Conservation (phyloP, 2,797 vertebrate species). For the Craterocephalus amniculus region DNA sequence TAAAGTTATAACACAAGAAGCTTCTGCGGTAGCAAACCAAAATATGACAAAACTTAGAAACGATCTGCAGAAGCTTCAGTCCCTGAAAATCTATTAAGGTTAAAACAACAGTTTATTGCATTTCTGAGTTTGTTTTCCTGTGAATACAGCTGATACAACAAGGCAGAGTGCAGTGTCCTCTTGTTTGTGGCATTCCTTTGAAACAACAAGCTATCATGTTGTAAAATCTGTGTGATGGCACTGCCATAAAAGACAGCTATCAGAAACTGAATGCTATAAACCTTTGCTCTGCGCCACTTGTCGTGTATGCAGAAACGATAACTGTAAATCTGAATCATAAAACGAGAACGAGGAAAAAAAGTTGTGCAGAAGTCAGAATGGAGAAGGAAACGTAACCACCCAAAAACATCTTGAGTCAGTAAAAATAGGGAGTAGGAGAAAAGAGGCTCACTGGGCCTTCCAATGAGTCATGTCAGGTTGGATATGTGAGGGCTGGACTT, state of each 20-base stretch:
- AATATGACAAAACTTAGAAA: too few relatives aligned
- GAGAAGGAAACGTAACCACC: not conserved
- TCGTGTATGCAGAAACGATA: too few relatives aligned
- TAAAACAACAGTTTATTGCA: not conserved
- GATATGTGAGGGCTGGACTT: constrained; percentile 52
- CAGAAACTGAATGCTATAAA: constrained; percentile 5
- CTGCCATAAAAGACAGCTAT: not conserved
- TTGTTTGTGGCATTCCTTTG: constrained; percentile 4
- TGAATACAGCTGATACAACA: constrained; percentile 27
- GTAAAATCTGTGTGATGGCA: constrained; percentile 2
- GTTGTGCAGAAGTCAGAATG: not conserved
- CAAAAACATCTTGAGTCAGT: constrained; percentile 4
- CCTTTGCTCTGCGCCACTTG: constrained; percentile 35
- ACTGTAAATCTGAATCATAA: not conserved
- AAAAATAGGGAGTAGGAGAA: not conserved
- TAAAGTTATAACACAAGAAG: not conserved
- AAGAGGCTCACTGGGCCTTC: too few relatives aligned
- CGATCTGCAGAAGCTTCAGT: too few relatives aligned
- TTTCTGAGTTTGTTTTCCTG: not conserved
- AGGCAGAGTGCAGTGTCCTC: not conserved
- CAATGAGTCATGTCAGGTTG: too few relatives aligned
- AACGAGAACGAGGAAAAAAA: not conserved
- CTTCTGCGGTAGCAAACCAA: not conserved
- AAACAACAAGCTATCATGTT: constrained; percentile 13
- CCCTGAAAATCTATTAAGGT: not conserved